phyloP scores from a whole-genome alignment of 2,888 invertebrate genomes.

The Eupithecia pulchellata region DNA sequence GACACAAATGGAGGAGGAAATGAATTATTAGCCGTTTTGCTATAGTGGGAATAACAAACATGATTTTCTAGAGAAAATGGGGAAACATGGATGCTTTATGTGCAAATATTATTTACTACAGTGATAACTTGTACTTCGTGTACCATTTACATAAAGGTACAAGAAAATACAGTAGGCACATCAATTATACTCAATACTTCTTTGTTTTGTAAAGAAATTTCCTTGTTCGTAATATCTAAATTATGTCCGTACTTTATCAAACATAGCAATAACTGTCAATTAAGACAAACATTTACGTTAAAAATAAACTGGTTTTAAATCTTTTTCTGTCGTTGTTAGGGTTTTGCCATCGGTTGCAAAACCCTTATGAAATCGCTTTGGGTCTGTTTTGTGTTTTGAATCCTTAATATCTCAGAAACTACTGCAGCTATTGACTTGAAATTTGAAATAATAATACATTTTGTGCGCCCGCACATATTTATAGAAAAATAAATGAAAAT shows the following conservation, averaged over 20 bases:
- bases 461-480: no score
- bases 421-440: no score
- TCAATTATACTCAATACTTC: not conserved
- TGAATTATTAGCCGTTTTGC: not conserved
- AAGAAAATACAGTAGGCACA: not conserved
- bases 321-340: not conserved
- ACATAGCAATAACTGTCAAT: conserved; percentile 40
- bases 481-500: no score
- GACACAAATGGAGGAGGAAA: conserved; percentile 4
- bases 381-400: no score
- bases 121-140: not conserved
- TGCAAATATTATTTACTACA: not conserved
- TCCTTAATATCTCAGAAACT: no score
- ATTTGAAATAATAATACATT: no score
- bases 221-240: not conserved
- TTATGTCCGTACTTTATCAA: conserved; percentile 12
- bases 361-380: no score
- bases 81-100: not conserved
- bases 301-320: not conserved
- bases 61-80: not conserved
- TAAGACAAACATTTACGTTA: conserved; percentile 28
- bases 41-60: not conserved
- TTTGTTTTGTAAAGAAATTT: no score
- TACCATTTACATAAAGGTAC: not conserved
- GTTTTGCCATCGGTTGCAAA: not conserved